A percentile compares a stretch with the other conserved stretches of the same genome.
These are phyloP conservation scores for Phoeniculus purpureus DNA, from an alignment of 2,797 vertebrate genomes.

Conservation along the genomic window DNA sequence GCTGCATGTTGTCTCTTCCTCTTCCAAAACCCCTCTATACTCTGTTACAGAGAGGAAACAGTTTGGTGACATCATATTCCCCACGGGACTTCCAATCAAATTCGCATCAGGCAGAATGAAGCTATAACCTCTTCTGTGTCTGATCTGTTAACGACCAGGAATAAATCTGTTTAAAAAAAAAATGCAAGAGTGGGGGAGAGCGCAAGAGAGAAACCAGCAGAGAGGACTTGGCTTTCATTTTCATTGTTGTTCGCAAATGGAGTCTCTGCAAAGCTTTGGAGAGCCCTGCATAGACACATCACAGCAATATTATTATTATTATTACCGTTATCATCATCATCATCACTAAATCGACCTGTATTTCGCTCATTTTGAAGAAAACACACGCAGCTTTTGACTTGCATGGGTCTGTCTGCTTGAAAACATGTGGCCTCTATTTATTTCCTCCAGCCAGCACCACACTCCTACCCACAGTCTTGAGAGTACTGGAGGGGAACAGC, in stretches of 20 bases:
- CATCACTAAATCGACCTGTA: background rate
- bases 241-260: background rate
- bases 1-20: background rate
- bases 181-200: background rate
- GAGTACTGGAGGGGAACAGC: background rate
- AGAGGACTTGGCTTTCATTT: constrained; percentile 33
- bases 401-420: background rate
- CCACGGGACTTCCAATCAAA: constrained; percentile 42
- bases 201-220: background rate
- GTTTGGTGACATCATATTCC: constrained; percentile 31
- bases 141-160: constrained; percentile 26
- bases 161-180: constrained; percentile 30
- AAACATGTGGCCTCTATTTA: constrained; percentile 35
- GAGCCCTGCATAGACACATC: background rate
- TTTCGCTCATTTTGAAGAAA: background rate
- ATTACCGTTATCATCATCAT: background rate
- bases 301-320: background rate
- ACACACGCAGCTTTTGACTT: constrained; percentile 9
- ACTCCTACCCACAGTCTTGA: background rate
- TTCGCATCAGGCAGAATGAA: constrained; percentile 12
- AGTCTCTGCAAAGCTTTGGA: constrained; percentile 12
- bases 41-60: constrained; percentile 44
- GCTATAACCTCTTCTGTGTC: constrained; percentile 6
- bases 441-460: background rate
- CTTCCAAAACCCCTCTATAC: background rate